Evolutionary conservation across 2,113 vertebrate species (phyloP), one percentile per base, ranked within the genome.

Genomic region (Oryzias javanicus): DNA sequence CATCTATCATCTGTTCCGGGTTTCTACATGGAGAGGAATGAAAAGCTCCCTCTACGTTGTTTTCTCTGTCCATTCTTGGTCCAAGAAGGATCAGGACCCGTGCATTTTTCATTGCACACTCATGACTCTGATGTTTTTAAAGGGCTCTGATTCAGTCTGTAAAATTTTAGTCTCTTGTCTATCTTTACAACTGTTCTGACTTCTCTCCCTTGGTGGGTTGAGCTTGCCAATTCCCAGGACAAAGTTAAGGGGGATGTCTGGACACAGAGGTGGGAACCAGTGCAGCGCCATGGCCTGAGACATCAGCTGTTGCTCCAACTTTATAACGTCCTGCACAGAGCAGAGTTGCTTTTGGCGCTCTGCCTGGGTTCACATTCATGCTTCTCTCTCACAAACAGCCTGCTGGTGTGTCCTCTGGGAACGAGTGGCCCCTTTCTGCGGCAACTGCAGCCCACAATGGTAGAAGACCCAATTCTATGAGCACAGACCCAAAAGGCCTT

Each of bases 291-390:
- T 52, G 63, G 80, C 78, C 81, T 60, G 67, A 91, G 81, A 89
- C 88, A 90, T 91, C 88, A 92, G 91, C 91, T 92, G 89, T 89
- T 91, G 83, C 84, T 84, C 76, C 72, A 81, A 81, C 86, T 89
- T 88, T 74, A 86, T 83, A 88, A 84, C 67, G 78, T 83, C 84
- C 84, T 85, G 78, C 72, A 29, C 72, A 76, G 77, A 62, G 17
- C 66, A 55, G 70, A 83, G 81, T 88, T 90, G 88, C 76, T 88
- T 53, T 90, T 91, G 88, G 89, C 88, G 46, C 53, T 47, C 57
- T 57, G 82, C 82, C 88, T 68, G 13, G 80, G 69, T 51, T 86
- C 83, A 79, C 82, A 86, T 88, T 83, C 88, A 89, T 84, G 82
- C 86, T 88, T 89, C 78, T 78, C 80, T 86, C 86, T 78, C 83